phyloP scores from a whole-genome alignment of 1,140 invertebrate species.

The Drosophila bifasciata region DNA sequence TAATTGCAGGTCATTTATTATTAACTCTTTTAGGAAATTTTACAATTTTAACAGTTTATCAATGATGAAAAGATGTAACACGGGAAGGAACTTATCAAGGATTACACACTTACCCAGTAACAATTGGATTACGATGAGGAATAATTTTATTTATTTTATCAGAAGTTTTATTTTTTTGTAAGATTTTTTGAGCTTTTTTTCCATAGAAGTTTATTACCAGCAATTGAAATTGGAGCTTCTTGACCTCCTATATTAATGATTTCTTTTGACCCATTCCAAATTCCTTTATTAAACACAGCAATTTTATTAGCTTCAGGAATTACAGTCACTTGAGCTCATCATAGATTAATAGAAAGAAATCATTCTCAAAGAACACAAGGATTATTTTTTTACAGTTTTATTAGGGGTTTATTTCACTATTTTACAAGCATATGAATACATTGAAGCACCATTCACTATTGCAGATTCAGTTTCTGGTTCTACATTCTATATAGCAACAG shows the following conservation, averaged over 20 bases:
- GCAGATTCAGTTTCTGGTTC: constrained; percentile 87
- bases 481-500: constrained; percentile 89
- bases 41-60: too few species aligned
- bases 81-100: constrained; percentile 87
- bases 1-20: constrained; percentile 88
- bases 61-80: too few species aligned
- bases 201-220: constrained; percentile 86
- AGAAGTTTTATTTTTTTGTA: constrained; percentile 46
- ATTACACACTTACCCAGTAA: constrained; percentile 73
- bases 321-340: constrained; percentile 86
- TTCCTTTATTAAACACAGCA: constrained; percentile 87
- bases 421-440: constrained; percentile 84
- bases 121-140: constrained; percentile 83
- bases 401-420: constrained; percentile 85
- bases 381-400: constrained; percentile 84
- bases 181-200: constrained; percentile 84
- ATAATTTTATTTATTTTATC: constrained; percentile 62
- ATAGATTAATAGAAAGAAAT: constrained; percentile 85
- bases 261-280: constrained; percentile 86
- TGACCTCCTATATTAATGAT: constrained; percentile 86
- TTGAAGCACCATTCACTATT: constrained; percentile 87
- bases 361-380: constrained; percentile 80
- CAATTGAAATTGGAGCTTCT: constrained; percentile 86
- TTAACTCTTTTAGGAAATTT: constrained; percentile 76
- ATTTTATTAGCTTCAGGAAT: constrained; percentile 86